A percentile compares a stretch with the other conserved stretches of the same genome.
Conservation (phyloP, 1,140 invertebrate species). For the Orchestia grillus region DNA sequence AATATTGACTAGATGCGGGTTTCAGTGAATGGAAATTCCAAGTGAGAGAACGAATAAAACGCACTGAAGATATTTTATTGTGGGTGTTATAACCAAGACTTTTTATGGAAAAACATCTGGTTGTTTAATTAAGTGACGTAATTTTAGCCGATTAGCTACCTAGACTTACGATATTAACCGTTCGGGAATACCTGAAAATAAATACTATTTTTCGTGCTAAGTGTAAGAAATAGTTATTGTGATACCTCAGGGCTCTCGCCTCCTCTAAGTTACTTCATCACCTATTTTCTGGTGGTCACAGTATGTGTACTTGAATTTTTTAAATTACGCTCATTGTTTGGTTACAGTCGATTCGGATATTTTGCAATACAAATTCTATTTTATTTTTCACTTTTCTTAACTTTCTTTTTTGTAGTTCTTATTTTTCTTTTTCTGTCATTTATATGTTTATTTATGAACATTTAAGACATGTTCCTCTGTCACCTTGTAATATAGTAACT, state of each 20-base stretch:
- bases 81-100: not conserved
- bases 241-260: conserved; percentile 34
- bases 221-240: conserved; percentile 32
- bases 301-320: not conserved
- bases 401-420: not conserved
- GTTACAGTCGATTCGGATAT: not conserved
- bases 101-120: not conserved
- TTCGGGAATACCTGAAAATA: not conserved
- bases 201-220: conserved; percentile 6
- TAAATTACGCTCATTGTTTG: not conserved
- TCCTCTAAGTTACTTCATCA: conserved; percentile 3
- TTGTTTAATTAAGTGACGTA: not conserved
- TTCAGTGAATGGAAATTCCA: not conserved
- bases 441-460: not conserved
- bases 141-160: not conserved
- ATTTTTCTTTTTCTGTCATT: not conserved
- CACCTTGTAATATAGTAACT: not conserved
- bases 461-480: not conserved
- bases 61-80: not conserved
- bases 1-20: not conserved
- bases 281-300: not conserved
- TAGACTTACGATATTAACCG: not conserved
- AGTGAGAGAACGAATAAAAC: not conserved
- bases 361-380: not conserved
- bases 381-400: not conserved